A percentile compares a stretch with the other conserved stretches of the same genome.
Conservation (phyloP, 2,888 invertebrate genomes). For the Oscheius onirici region DNA sequence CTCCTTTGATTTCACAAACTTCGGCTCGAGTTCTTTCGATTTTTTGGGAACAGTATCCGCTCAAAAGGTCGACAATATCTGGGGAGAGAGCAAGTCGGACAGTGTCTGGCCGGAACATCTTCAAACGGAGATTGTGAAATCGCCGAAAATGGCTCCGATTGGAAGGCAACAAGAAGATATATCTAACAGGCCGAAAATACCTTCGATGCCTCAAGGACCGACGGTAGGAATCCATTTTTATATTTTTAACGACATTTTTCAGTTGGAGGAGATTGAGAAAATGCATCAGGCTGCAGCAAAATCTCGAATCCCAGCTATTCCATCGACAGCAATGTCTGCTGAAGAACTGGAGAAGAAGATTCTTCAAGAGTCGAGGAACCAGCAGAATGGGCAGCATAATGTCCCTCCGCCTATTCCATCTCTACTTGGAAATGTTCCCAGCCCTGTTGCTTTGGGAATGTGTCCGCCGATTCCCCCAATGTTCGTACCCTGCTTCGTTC, state of each 20-base stretch:
- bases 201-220: slow-evolving; percentile 42
- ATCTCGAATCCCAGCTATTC: slow-evolving; percentile 17
- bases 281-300: neutral
- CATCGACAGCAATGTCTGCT: slow-evolving; percentile 30
- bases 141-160: neutral
- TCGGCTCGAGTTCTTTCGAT: slow-evolving; percentile 17
- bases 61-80: slow-evolving; percentile 6
- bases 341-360: slow-evolving; percentile 35
- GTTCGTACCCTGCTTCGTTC: slow-evolving; percentile 45
- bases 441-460: slow-evolving; percentile 5
- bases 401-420: neutral
- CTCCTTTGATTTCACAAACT: slow-evolving; percentile 21
- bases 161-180: neutral
- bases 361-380: slow-evolving; percentile 9
- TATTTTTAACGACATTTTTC: slow-evolving; percentile 6
- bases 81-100: slow-evolving; percentile 16
- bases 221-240: slow-evolving; percentile 18
- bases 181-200: slow-evolving; percentile 22
- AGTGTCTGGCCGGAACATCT: slow-evolving; percentile 14
- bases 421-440: slow-evolving; percentile 19
- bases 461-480: slow-evolving; percentile 48
- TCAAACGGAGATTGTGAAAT: neutral
- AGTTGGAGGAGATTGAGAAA: slow-evolving; percentile 38
- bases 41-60: slow-evolving; percentile 1
- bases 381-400: slow-evolving; percentile 2